These are phyloP conservation scores for Penaeus monodon DNA, from an alignment of 2,888 invertebrate genomes.

Conservation along the genomic window DNA sequence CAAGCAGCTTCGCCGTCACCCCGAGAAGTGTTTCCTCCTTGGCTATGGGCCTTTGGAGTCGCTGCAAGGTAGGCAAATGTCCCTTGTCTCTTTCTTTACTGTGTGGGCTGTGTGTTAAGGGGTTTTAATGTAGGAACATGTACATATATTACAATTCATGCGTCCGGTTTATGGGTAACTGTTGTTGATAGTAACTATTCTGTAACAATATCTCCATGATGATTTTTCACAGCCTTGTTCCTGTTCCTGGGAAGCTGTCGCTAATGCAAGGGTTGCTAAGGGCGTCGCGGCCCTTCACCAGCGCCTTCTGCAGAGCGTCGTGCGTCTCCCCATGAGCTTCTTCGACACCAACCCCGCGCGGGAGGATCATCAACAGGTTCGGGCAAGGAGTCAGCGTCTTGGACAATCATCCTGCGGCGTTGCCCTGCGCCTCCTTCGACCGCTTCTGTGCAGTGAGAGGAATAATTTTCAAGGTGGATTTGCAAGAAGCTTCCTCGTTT, in stretches of 20 bases:
- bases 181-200: too few species aligned
- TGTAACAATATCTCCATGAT: too few species aligned
- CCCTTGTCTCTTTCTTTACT: not conserved
- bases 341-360: constrained; percentile 70
- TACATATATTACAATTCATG: not conserved
- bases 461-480: too few species aligned
- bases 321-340: constrained; percentile 71
- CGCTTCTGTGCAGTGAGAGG: not conserved
- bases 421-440: constrained; percentile 66
- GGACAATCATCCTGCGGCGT: constrained; percentile 64
- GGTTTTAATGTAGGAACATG: not conserved
- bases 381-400: constrained; percentile 68
- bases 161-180: not conserved
- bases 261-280: constrained; percentile 53
- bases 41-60: too few species aligned
- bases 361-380: constrained; percentile 71
- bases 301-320: constrained; percentile 76
- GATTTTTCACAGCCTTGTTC: constrained; percentile 58
- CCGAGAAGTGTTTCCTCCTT: too few species aligned
- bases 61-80: too few species aligned
- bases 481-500: too few species aligned
- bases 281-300: constrained; percentile 75
- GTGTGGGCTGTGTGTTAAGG: not conserved
- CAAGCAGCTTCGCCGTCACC: too few species aligned
- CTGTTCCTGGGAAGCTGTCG: constrained; percentile 65